Conservation (phyloP, 2,888 invertebrate species). For the Aspidiotus rigidus region DNA sequence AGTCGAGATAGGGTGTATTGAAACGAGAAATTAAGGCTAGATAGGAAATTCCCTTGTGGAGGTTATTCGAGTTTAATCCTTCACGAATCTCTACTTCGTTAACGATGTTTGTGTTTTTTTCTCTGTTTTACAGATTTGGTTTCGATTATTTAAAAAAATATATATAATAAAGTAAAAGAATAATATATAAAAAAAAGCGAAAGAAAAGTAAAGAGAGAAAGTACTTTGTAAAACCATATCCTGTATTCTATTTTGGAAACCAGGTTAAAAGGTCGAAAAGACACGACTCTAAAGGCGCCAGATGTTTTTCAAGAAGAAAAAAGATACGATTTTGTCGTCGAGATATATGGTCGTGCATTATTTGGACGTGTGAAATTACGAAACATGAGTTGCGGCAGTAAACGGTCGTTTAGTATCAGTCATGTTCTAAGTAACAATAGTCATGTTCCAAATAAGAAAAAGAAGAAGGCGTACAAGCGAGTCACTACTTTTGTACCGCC, state of each 20-base stretch:
- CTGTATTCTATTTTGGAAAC: not conserved
- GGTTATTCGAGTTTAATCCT: too few relatives aligned
- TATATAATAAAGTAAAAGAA: not conserved
- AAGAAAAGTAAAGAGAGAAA: not conserved
- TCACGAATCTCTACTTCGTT: too few relatives aligned
- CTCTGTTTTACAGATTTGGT: not conserved
- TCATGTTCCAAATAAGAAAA: slow-evolving; percentile 16
- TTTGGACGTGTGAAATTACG: not conserved
- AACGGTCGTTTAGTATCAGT: slow-evolving; percentile 27
- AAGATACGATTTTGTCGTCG: not conserved
- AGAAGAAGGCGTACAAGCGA: slow-evolving; percentile 12
- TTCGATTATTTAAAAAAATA: not conserved
- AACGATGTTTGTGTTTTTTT: not conserved
- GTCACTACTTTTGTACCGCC: slow-evolving; percentile 53
- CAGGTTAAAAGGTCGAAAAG: not conserved
- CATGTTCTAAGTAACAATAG: slow-evolving; percentile 2
- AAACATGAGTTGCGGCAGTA: slow-evolving; percentile 42
- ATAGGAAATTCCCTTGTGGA: too few relatives aligned
- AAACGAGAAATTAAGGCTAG: too few relatives aligned
- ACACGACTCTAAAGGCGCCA: not conserved
- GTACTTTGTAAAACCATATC: not conserved
- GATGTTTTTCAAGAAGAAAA: slow-evolving; percentile 26
- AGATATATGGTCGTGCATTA: slow-evolving; percentile 4
- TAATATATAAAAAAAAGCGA: not conserved
- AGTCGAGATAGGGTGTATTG: not conserved